Base-by-base conservation (phyloP, 2,888 invertebrate genomes). In the Chymomyza procnemis region DNA sequence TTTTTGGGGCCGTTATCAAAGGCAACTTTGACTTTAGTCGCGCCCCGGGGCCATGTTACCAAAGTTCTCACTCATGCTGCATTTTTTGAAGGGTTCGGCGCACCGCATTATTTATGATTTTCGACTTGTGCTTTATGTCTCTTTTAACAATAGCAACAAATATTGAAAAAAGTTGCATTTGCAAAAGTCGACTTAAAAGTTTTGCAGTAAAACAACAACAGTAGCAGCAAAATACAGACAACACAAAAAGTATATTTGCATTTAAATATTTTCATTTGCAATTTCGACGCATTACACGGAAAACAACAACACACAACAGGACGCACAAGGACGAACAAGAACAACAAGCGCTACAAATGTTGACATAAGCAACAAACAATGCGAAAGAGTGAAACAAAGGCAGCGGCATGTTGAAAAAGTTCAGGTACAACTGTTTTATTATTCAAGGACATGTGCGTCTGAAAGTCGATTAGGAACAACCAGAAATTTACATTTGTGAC, bases 381-480 rank as follows among this genome's bases (percentile, higher is more conserved):
- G 19, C 0, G 8, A 61, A 50, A 26, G 64, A 67, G 55, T 69
- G 65, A 69, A 63, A 75, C 26, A 26, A 26, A 4, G 26, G 6
- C 26, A 26, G 26, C 1, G 26, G 26, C 1, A 8, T 26, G 26
- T 26, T 26, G 8, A 58, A 55, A 69, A 74, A 69, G 69, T 68
- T 66, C 22, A 47, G 16, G 48, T 19, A 46, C 47, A n/a, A 16
- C 60, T 12, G 41, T 61, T 56, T 58, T 64, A 34, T 19, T 62
- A 41, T 41, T 41, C 34, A 41, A 41, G 34, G 34, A 41, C 34
- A 12, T 41, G 34, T 12, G 9, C 16, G 18, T n/a, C 55, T 48
- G n/a, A 60, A 71, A 65, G 76, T 73, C 73, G 74, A 77, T 74
- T 70, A 67, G 68, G 71, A 66, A 66, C 66, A 62, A 41, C 34